phyloP scores from a whole-genome alignment of 2,113 vertebrate genomes.

The Prochilodus magdalenae region DNA sequence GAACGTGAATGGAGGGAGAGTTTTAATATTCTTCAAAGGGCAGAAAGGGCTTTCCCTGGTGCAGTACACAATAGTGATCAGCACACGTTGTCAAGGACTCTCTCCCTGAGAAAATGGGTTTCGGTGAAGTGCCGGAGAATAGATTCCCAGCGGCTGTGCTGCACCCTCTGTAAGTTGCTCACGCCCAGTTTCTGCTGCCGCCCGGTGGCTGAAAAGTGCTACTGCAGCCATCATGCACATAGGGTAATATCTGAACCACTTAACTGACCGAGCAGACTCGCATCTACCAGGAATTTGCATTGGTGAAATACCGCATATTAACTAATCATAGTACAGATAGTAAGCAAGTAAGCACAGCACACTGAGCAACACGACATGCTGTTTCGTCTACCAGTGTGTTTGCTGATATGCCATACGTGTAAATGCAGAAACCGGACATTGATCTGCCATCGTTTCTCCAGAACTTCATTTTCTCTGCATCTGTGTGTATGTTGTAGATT shows the following conservation, averaged over 20 bases:
- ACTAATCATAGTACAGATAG: too few species aligned
- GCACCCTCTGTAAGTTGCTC: conserved; percentile 42
- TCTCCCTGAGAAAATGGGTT: conserved; percentile 43
- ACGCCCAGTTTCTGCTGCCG: conserved; percentile 42
- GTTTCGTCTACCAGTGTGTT: background rate
- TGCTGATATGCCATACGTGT: too few species aligned
- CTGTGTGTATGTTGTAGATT: conserved; percentile 75
- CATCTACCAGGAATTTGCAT: too few species aligned
- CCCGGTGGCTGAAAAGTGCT: conserved; percentile 39
- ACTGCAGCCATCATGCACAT: background rate
- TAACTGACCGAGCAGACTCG: too few species aligned
- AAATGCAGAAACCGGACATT: too few species aligned
- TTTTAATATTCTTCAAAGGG: background rate
- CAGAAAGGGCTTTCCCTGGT: conserved; percentile 4
- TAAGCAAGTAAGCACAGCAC: too few species aligned
- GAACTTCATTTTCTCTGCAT: background rate
- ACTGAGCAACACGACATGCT: too few species aligned
- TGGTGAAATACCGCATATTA: too few species aligned
- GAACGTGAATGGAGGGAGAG: background rate
- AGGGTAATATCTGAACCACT: background rate
- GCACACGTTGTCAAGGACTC: conserved; percentile 31
- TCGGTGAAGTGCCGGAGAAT: conserved; percentile 16
- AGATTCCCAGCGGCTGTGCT: conserved; percentile 33
- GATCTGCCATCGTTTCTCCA: too few species aligned
- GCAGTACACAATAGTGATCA: conserved; percentile 25